phyloP scores from a whole-genome alignment of 2,888 invertebrate species.

The Scaptomyza cyrtandrae region DNA sequence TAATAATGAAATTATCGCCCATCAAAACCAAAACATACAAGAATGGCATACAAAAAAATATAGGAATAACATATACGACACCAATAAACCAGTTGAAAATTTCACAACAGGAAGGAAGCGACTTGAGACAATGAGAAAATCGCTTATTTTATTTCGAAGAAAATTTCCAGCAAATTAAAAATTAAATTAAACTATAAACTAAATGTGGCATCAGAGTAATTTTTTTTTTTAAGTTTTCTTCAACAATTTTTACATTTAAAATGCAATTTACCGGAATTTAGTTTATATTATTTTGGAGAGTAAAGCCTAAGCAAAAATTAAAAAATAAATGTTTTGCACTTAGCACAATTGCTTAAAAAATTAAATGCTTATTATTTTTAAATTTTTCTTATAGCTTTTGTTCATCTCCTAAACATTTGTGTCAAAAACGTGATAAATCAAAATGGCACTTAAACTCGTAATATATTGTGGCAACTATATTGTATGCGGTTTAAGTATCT shows the following conservation, averaged over 20 bases:
- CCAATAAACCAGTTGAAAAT: conserved; percentile 17
- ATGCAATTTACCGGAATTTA: no score
- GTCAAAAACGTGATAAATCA: neutral
- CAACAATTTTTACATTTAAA: no score
- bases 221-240: no score
- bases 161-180: neutral
- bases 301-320: no score
- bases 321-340: no score
- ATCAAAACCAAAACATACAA: conserved; percentile 17
- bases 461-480: neutral
- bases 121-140: neutral
- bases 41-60: conserved; percentile 36
- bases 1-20: conserved; percentile 48
- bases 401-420: neutral
- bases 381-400: neutral
- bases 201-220: no score
- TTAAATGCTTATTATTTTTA: neutral
- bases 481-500: conserved; percentile 6
- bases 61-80: conserved; percentile 44
- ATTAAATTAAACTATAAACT: neutral
- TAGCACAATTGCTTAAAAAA: no score
- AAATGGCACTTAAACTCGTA: neutral
- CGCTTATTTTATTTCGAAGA: neutral
- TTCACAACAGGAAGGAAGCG: conserved; percentile 44
- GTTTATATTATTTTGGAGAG: no score